These are phyloP conservation scores for Troides aeacus DNA, from an alignment of 2,888 invertebrate genomes.

Conservation along the genomic window DNA sequence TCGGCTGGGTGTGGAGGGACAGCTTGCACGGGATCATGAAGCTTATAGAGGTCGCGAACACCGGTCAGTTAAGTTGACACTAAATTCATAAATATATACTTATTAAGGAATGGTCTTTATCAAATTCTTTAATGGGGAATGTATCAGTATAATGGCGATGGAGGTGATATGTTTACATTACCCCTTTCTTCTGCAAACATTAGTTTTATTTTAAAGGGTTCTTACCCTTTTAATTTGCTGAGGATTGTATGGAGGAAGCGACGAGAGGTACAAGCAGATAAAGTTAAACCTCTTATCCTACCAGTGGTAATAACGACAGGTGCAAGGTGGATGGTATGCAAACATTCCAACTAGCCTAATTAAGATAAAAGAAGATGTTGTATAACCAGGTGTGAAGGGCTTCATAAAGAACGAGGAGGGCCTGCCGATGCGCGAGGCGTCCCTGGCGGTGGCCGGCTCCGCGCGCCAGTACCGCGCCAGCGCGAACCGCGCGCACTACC, in stretches of 20 bases:
- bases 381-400: constrained; percentile 82
- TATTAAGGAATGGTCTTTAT: too few species aligned
- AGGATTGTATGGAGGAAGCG: background rate
- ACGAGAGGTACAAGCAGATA: too few species aligned
- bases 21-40: constrained; percentile 83
- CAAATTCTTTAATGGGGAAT: too few species aligned
- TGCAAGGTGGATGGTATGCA: too few species aligned
- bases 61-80: constrained; percentile 65
- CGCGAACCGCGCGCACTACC: constrained; percentile 85
- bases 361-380: background rate
- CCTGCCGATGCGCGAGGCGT: constrained; percentile 85
- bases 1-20: constrained; percentile 87
- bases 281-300: too few species aligned
- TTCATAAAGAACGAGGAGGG: constrained; percentile 83
- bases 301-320: too few species aligned
- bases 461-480: constrained; percentile 81
- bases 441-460: constrained; percentile 82
- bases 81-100: background rate
- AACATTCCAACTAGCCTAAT: background rate
- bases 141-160: too few species aligned
- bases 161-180: too few species aligned
- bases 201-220: too few species aligned
- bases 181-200: too few species aligned
- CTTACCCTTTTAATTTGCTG: too few species aligned
- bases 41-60: constrained; percentile 81